Evolutionary conservation across 2,113 vertebrate genomes (phyloP), one percentile per base, ranked within the genome.

Genomic region (Alligator mississippiensis): DNA sequence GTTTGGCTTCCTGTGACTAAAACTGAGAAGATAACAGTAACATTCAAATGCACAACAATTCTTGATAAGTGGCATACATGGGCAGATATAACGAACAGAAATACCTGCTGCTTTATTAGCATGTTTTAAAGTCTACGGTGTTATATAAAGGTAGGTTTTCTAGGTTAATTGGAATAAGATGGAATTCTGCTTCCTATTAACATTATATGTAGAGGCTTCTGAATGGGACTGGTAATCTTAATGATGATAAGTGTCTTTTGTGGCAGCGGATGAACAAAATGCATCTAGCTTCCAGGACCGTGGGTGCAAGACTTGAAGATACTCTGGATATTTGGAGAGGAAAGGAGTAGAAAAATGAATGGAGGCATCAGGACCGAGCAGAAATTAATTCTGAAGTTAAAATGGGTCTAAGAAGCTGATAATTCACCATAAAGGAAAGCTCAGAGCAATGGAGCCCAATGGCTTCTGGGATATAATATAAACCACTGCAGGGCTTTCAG

Each of bases 161-260:
- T 18, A 86, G 61, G 59, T 90, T 94, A 93, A 90, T 92, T 93
- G 78, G 58, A 94, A 63, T 30, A 76, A 90, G 57, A 85, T 81
- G 64, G 54, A 95, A 77, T 70, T 58, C 1, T 5, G 4, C 83
- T 93, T 93, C 79, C 82, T 82, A 83, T 89, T 93, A 92, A 11
- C 54, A 81, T 84, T 79, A 57, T 13, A 14, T 19, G 76, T 27
- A 47, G 16, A 4, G 59, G 17, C 55, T 89, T 93, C 28, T 64
- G 90, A 80, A 82, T 11, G 13, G 34, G 80, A 27, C 25, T 79
- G 86, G 3, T 18, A 77, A 61, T 30, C 70, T 87, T 92, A 93
- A 30, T 59, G n/a, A 76, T 61, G 89, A 78, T 27, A 27, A 85
- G 74, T 86, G 89, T 24, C 77, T 64, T 88, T 64, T 54, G 11